Evolutionary conservation across 2,797 vertebrate genomes (phyloP).

Genomic region (Novumbra hubbsi): DNA sequence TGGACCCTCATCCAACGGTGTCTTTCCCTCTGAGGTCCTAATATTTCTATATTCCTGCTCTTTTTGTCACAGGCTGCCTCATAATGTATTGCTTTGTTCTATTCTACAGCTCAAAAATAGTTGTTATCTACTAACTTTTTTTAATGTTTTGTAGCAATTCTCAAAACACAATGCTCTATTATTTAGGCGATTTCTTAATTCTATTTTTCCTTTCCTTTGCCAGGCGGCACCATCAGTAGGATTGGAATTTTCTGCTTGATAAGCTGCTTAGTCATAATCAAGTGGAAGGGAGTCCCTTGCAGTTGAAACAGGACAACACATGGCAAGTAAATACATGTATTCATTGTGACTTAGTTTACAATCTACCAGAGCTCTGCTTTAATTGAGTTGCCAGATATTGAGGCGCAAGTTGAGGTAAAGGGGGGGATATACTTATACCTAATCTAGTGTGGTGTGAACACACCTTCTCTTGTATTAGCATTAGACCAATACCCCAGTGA

Average conservation of each 20-base stretch:
- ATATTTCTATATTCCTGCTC: neutral
- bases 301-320: neutral
- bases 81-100: neutral
- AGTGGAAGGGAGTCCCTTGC: neutral
- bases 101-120: neutral
- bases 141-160: neutral
- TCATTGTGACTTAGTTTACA: neutral
- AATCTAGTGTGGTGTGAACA: too few species aligned
- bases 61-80: neutral
- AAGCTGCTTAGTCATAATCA: neutral
- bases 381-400: too few species aligned
- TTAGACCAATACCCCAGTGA: too few species aligned
- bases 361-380: too few species aligned
- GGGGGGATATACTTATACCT: too few species aligned
- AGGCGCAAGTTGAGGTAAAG: too few species aligned
- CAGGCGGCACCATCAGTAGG: neutral
- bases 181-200: neutral
- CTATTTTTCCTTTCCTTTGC: neutral
- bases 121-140: neutral
- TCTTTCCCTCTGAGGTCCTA: neutral
- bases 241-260: neutral
- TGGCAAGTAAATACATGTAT: neutral
- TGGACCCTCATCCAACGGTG: neutral
- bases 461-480: too few species aligned
- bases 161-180: neutral